Conservation (phyloP, 92 coral and sea anemone species). For the Palythoa heliodiscus region DNA sequence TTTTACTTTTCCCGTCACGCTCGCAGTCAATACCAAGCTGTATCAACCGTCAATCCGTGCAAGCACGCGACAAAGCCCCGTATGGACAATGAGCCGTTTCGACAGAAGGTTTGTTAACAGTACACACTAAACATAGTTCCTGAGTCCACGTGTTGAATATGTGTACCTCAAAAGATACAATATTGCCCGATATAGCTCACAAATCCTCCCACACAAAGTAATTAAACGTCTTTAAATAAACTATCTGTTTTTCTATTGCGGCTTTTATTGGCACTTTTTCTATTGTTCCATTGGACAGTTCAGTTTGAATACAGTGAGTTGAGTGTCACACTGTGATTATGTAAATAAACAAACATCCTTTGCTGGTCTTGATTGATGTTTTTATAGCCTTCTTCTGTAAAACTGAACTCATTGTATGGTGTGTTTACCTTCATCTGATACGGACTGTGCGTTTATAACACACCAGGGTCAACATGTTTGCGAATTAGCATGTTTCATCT, state of each 20-base stretch:
- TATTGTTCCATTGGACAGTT: conserved; percentile 87
- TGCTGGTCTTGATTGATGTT: conserved; percentile 86
- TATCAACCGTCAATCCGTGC: conserved; percentile 49
- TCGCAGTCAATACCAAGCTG: conserved; percentile 29
- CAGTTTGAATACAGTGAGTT: conserved; percentile 78
- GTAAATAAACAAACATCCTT: conserved; percentile 85
- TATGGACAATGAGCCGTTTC: conserved; percentile 54
- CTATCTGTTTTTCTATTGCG: conserved; percentile 86
- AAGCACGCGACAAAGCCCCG: conserved; percentile 54
- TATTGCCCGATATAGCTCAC: conserved; percentile 79
- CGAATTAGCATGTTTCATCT: conserved; percentile 76
- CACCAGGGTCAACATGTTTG: conserved; percentile 67
- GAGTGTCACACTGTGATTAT: conserved; percentile 81
- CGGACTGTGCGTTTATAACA: conserved; percentile 69
- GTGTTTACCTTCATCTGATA: conserved; percentile 84
- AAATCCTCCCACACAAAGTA: conserved; percentile 94
- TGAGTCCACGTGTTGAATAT: conserved; percentile 81
- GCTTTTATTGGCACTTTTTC: conserved; percentile 87
- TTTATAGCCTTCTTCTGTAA: conserved; percentile 89
- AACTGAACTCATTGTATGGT: conserved; percentile 83
- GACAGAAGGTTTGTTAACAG: conserved; percentile 56
- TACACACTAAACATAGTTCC: conserved; percentile 62
- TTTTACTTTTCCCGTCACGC: conserved; percentile 14
- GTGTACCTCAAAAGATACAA: conserved; percentile 83
- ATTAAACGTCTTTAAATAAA: conserved; percentile 93